phyloP scores from a whole-genome alignment of 2,888 invertebrate species.

The Drosophila infuscata region DNA sequence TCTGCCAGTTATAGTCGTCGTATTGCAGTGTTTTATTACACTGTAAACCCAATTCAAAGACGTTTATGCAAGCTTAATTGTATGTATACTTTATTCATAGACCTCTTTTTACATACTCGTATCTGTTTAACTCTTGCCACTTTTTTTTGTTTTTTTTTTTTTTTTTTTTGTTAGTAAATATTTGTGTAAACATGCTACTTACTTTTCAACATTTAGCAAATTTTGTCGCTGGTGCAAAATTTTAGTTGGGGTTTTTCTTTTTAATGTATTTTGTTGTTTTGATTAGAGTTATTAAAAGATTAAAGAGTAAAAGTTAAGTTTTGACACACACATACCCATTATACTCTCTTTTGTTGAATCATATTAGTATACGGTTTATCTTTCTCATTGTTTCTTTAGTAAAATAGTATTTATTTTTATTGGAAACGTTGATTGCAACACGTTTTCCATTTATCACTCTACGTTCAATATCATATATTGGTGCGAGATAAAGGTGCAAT shows the following conservation, averaged over 20 bases:
- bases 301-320: conserved; percentile 49
- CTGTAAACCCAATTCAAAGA: conserved; percentile 28
- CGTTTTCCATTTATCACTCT: conserved; percentile 69
- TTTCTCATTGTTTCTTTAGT: conserved; percentile 22
- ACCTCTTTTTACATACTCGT: conserved; percentile 40
- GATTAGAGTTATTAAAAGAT: conserved; percentile 53
- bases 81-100: conserved; percentile 64
- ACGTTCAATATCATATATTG: conserved; percentile 77
- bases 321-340: conserved; percentile 54
- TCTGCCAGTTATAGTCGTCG: not conserved
- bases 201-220: conserved; percentile 48
- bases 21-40: not conserved
- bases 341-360: conserved; percentile 44
- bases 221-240: conserved; percentile 54
- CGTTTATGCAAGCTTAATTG: conserved; percentile 43
- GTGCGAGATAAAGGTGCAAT: conserved; percentile 74
- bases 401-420: conserved; percentile 65
- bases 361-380: conserved; percentile 5
- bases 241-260: conserved; percentile 18
- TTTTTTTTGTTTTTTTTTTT: too few species aligned
- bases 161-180: conserved; percentile 37
- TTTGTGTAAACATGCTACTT: conserved; percentile 70
- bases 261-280: conserved; percentile 6
- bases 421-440: conserved; percentile 35
- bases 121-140: conserved; percentile 25